Evolutionary conservation across 2,797 vertebrate genomes (phyloP).

Genomic region (Falco cherrug): DNA sequence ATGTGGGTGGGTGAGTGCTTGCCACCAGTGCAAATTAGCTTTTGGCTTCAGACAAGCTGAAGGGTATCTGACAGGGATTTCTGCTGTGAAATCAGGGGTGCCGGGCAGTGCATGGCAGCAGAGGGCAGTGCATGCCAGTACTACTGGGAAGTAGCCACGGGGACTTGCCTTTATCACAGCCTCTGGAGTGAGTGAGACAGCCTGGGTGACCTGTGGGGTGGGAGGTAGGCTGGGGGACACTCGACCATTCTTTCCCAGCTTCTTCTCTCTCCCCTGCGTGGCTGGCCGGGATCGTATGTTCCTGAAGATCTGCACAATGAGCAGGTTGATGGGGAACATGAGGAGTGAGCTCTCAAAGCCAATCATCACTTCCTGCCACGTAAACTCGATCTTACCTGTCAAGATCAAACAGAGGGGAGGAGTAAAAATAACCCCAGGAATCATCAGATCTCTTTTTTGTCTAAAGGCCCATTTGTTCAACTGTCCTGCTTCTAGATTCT

Average conservation of each 20-base stretch:
- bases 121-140: conserved; percentile 9
- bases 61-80: not conserved
- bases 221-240: conserved; percentile 74
- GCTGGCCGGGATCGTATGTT: conserved; percentile 77
- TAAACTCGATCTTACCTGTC: conserved; percentile 92
- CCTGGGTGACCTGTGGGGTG: conserved; percentile 70
- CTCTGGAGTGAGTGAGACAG: conserved; percentile 83
- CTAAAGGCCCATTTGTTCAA: not conserved
- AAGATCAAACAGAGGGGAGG: not conserved
- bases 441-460: not conserved
- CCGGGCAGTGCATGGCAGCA: not conserved
- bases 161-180: conserved; percentile 86
- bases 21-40: not conserved
- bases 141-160: not conserved
- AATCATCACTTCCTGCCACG: conserved; percentile 95
- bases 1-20: not conserved
- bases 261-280: conserved; percentile 58
- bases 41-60: not conserved
- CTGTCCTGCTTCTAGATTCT: not conserved
- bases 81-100: not conserved
- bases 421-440: not conserved
- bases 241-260: conserved; percentile 75
- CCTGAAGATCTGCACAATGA: conserved; percentile 96
- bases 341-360: conserved; percentile 95
- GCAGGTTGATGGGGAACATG: conserved; percentile 96